A percentile compares a stretch with the other conserved stretches of the same genome.
Evolutionary conservation across 2,113 vertebrate genomes (phyloP).

Genomic region (Numenius arquata): DNA sequence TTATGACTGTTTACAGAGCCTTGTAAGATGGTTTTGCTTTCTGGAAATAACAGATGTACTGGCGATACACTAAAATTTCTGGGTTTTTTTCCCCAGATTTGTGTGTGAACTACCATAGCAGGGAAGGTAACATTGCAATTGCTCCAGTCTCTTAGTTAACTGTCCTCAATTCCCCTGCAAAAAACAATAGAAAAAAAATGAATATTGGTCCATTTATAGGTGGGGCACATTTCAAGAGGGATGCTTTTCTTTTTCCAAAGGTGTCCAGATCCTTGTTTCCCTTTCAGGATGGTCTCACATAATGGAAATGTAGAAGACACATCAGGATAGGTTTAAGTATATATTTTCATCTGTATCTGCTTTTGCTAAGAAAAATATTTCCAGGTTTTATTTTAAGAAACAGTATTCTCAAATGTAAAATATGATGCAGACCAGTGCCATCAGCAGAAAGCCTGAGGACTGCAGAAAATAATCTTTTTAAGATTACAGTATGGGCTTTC

Average conservation of each 20-base stretch:
- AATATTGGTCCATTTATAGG: background rate
- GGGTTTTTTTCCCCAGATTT: background rate
- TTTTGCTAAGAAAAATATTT: background rate
- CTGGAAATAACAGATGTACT: background rate
- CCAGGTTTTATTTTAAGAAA: background rate
- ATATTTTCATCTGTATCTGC: background rate
- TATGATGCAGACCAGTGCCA: background rate
- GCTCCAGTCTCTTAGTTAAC: background rate
- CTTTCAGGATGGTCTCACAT: background rate
- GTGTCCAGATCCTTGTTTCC: background rate
- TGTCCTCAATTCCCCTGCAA: background rate
- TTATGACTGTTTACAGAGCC: background rate
- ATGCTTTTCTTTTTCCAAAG: background rate
- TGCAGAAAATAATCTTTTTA: background rate
- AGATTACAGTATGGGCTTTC: background rate
- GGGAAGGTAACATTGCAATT: background rate
- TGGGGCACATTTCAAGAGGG: background rate
- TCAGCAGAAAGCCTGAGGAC: background rate
- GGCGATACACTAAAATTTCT: background rate
- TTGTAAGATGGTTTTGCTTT: constrained; percentile 16
- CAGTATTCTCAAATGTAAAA: background rate
- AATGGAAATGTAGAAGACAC: background rate
- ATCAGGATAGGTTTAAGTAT: background rate
- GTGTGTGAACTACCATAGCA: background rate
- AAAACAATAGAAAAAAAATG: background rate